Evolutionary conservation across 92 coral and sea anemone species (phyloP).

Genomic region (Actinostola sp.): DNA sequence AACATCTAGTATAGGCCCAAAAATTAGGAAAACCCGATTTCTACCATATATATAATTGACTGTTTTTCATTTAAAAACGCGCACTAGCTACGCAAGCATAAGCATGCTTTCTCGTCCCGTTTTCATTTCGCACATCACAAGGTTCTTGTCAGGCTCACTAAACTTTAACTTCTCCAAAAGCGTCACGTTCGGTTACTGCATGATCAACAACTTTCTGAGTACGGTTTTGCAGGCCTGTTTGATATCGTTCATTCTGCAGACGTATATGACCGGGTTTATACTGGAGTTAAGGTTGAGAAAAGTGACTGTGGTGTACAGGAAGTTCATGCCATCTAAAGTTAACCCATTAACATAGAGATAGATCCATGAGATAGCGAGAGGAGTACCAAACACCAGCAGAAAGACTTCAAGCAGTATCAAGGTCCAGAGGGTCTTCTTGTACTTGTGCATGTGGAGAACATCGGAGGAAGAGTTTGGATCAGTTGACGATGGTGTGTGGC

Average conservation of each 20-base stretch:
- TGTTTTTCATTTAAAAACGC: no score
- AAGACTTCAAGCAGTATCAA: background rate
- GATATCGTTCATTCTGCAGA: constrained; percentile 6
- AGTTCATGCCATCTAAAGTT: background rate
- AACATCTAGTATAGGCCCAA: no score
- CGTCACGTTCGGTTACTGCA: no score
- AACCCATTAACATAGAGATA: background rate
- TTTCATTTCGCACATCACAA: no score
- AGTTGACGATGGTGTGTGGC: background rate
- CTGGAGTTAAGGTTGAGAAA: background rate
- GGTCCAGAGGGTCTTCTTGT: constrained; percentile 10
- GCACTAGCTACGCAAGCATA: no score
- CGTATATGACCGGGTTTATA: constrained; percentile 7
- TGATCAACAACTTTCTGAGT: background rate
- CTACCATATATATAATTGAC: no score
- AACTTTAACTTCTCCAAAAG: no score
- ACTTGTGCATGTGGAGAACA: background rate
- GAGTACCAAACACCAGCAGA: background rate
- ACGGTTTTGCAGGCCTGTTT: background rate
- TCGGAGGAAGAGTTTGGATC: background rate
- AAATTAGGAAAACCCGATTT: no score
- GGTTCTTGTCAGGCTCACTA: no score
- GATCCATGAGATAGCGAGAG: background rate
- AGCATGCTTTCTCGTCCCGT: no score
- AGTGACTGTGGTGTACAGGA: background rate